Evolutionary conservation across 2,113 vertebrate genomes (phyloP).

Genomic region (Phrynosoma platyrhinos): DNA sequence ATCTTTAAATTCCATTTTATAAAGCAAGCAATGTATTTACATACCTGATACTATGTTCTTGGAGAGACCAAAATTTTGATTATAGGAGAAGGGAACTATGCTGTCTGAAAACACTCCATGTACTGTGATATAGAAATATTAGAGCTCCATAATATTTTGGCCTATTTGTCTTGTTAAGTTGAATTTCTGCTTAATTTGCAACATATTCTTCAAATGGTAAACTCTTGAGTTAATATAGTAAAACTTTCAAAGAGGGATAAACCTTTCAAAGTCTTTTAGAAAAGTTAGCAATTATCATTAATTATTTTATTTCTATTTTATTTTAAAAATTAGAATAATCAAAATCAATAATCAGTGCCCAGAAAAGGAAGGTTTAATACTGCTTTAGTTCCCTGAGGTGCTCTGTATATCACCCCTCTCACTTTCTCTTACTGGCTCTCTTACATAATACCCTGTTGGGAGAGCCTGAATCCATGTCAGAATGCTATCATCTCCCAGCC

Average conservation of each 20-base stretch:
- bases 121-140: not conserved
- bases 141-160: not conserved
- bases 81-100: not conserved
- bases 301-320: too few relatives aligned
- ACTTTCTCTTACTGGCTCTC: too few relatives aligned
- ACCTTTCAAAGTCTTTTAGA: not conserved
- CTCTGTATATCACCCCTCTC: too few relatives aligned
- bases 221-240: not conserved
- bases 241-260: not conserved
- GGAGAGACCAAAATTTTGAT: not conserved
- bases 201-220: not conserved
- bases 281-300: not conserved
- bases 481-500: too few relatives aligned
- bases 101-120: not conserved
- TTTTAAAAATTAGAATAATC: not conserved
- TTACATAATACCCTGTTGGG: too few relatives aligned
- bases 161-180: not conserved
- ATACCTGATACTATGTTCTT: not conserved
- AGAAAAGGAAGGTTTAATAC: too few relatives aligned
- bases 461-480: too few relatives aligned
- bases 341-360: too few relatives aligned
- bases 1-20: not conserved
- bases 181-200: not conserved
- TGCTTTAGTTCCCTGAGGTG: too few relatives aligned
- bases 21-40: slow-evolving; percentile 17